Evolutionary conservation across 2,888 invertebrate genomes (phyloP).

Genomic region (Biston betularia): DNA sequence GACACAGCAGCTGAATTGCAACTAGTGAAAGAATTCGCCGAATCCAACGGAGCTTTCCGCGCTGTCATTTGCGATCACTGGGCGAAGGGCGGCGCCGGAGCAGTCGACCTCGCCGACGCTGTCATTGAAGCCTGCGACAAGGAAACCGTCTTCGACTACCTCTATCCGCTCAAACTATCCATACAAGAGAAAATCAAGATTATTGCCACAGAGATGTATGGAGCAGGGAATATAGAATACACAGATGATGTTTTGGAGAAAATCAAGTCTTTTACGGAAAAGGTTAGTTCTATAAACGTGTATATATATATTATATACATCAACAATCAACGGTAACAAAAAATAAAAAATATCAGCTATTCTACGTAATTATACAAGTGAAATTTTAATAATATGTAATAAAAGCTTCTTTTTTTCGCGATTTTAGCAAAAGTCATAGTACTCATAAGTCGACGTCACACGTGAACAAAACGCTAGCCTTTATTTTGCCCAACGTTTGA

Average conservation of each 20-base stretch:
- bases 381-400: no score
- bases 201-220: constrained; percentile 98
- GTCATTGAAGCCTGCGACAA: constrained; percentile 92
- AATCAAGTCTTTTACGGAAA: constrained; percentile 90
- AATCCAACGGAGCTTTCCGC: constrained; percentile 93
- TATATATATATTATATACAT: no score
- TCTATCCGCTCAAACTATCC: constrained; percentile 90
- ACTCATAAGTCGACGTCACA: no score
- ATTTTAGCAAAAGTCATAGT: no score
- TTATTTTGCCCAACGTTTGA: no score
- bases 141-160: constrained; percentile 87
- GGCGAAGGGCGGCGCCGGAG: constrained; percentile 96
- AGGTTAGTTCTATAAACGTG: constrained; percentile 79
- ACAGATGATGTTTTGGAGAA: constrained; percentile 89
- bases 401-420: no score
- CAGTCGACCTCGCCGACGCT: constrained; percentile 93
- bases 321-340: no score
- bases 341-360: no score
- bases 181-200: constrained; percentile 94
- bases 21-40: constrained; percentile 90
- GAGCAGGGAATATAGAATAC: constrained; percentile 94
- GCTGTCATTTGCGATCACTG: constrained; percentile 96
- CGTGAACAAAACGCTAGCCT: no score
- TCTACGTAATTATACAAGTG: no score
- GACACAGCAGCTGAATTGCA: constrained; percentile 95